These are phyloP conservation scores for Cryptocheilus praepositus DNA, from an alignment of 2,888 invertebrate species.

Conservation along the genomic window DNA sequence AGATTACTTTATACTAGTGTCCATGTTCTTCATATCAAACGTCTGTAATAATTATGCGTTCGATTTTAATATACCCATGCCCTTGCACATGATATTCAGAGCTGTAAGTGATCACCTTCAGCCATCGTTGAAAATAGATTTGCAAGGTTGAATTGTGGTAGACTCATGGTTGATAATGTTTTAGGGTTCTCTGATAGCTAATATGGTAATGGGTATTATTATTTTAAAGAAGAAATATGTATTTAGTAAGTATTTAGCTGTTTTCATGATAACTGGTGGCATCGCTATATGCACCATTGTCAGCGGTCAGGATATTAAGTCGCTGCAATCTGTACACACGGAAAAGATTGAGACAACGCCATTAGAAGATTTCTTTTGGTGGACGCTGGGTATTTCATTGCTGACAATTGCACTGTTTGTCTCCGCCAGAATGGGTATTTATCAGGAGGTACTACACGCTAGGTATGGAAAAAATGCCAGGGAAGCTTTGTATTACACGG, in stretches of 20 bases:
- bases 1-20: constrained; percentile 88
- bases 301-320: constrained; percentile 84
- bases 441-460: constrained; percentile 91
- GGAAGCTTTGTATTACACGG: constrained; percentile 90
- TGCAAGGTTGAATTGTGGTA: background rate
- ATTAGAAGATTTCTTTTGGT: constrained; percentile 79
- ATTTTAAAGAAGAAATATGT: constrained; percentile 90
- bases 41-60: constrained; percentile 97
- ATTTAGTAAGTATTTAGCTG: constrained; percentile 90
- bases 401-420: constrained; percentile 92
- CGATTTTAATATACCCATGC: constrained; percentile 97
- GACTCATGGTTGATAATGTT: constrained; percentile 53
- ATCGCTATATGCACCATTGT: constrained; percentile 93
- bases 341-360: constrained; percentile 71
- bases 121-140: background rate
- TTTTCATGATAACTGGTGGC: constrained; percentile 94
- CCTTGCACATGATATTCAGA: constrained; percentile 98
- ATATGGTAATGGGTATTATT: constrained; percentile 95
- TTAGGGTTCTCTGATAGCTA: constrained; percentile 95
- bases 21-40: constrained; percentile 93
- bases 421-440: constrained; percentile 96
- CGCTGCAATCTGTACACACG: constrained; percentile 68
- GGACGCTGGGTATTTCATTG: constrained; percentile 85
- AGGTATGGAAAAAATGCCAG: constrained; percentile 93
- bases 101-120: constrained; percentile 80